A percentile compares a stretch with the other conserved stretches of the same genome.
These are phyloP conservation scores for Macrobrachium rosenbergii DNA, from an alignment of 1,140 invertebrate species.

Conservation along the genomic window DNA sequence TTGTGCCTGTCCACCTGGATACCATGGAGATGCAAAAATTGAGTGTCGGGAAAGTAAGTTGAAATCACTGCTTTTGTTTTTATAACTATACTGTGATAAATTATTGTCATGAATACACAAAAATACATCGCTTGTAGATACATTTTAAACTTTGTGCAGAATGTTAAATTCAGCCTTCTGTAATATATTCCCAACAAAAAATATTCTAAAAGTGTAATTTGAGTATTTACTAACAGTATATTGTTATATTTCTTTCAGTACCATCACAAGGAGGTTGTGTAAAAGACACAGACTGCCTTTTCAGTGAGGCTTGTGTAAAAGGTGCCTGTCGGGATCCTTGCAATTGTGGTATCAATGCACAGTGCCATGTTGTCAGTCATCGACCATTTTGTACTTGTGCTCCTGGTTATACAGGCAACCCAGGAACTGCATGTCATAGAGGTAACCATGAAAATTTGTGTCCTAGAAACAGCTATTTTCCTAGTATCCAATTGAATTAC, in stretches of 20 bases:
- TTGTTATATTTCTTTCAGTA: slow-evolving; percentile 72
- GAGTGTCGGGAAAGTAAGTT: slow-evolving; percentile 80
- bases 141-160: too few relatives aligned
- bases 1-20: slow-evolving; percentile 65
- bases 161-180: too few relatives aligned
- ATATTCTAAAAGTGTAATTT: slow-evolving; percentile 36
- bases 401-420: slow-evolving; percentile 64
- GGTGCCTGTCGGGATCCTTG: slow-evolving; percentile 84
- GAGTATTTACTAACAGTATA: background rate
- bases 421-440: slow-evolving; percentile 67
- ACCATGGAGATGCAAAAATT: slow-evolving; percentile 81
- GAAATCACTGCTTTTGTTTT: slow-evolving; percentile 18
- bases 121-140: too few relatives aligned
- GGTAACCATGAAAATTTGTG: slow-evolving; percentile 40
- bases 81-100: slow-evolving; percentile 56
- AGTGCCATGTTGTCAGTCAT: slow-evolving; percentile 66
- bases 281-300: slow-evolving; percentile 78
- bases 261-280: slow-evolving; percentile 79
- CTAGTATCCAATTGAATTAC: too few relatives aligned
- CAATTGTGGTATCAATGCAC: slow-evolving; percentile 68
- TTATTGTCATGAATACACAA: slow-evolving; percentile 30
- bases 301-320: slow-evolving; percentile 79
- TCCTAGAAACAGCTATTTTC: too few relatives aligned
- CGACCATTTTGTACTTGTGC: slow-evolving; percentile 65
- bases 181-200: slow-evolving; percentile 39